Base-by-base conservation (phyloP, 2,113 vertebrate species). In the Psephotus haematonotus region DNA sequence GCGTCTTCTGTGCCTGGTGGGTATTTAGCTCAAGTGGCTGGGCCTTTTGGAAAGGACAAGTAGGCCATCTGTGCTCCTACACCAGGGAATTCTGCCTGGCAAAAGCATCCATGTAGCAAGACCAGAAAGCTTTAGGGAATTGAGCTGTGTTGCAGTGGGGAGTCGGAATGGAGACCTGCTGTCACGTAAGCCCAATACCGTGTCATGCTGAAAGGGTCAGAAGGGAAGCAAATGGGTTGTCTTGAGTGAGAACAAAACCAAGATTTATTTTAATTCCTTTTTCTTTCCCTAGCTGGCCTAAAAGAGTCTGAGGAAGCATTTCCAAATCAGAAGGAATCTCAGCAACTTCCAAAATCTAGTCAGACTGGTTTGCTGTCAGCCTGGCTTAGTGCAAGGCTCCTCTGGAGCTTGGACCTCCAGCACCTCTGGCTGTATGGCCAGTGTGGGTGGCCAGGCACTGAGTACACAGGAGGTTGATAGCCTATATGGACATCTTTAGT, bases 321-420 rank as follows among this genome's bases (percentile, higher is more conserved):
- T 50, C 72, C 43, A 55, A 92, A 90, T 86, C 33, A 9, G 76
- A 90, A 90, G 27, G 79, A 91, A 90, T 88, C 80, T 83, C 72
- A 63, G 68, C 50, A 85, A 24, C 72, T 82, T 92, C 41, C 10
- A 17, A 62, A 90, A 93, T 62, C 75, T 69, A 28, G 65, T 64
- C 0, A 0, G 57, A 44, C 74, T 88, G 80, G 52, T 92, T 78
- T 90, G 57, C 88, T 92, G 90, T 84, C 69, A 83, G 60, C 64
- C 46, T 74, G 31, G 55, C 27, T 84, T n/a, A 59, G 33, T 1
- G 3, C 50, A 63, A 43, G 23, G 28, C 9, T 93, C 3, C 57
- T 29, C 44, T 37, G 37, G 24, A 75, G 65, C 63, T 37, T 47
- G 53, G 76, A 59, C 23, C 29, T 70, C 59, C 37, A 43, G 53